Percentiles rank a stretch among this genome's conserved stretches.
Evolutionary conservation across 2,797 vertebrate genomes (phyloP).

Genomic region (Rhinoraja longicauda): DNA sequence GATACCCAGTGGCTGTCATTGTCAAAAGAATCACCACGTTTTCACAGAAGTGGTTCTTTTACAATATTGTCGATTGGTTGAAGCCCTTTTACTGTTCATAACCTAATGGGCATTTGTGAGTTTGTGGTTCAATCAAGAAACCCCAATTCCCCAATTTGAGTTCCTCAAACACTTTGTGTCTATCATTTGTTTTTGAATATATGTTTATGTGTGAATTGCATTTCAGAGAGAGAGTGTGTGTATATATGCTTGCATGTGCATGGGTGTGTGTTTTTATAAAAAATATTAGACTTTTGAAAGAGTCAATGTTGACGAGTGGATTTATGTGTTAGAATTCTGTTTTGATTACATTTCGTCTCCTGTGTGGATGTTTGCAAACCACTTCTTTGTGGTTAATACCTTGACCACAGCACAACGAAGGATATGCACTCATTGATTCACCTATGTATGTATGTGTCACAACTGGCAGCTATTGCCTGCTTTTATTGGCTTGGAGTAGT

Average conservation of each 20-base stretch:
- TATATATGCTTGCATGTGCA: background rate
- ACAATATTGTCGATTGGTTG: background rate
- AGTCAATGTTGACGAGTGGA: background rate
- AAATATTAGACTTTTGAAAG: background rate
- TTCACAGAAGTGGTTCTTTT: background rate
- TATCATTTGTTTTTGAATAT: no score
- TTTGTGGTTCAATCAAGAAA: background rate
- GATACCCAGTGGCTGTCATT: background rate
- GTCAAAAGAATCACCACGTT: background rate
- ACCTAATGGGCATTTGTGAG: background rate
- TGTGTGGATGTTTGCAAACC: background rate
- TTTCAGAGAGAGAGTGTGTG: no score
- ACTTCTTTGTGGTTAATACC: background rate
- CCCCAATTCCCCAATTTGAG: background rate
- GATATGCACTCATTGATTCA: background rate
- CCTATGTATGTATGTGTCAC: no score
- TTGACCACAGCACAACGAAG: background rate
- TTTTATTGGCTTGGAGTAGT: no score
- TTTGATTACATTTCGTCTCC: slow-evolving; percentile 8
- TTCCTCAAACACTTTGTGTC: no score
- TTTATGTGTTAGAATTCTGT: background rate
- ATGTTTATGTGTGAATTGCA: no score
- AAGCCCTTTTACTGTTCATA: background rate
- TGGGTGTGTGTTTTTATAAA: background rate
- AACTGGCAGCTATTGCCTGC: no score